These are phyloP conservation scores for Sorex fumeus DNA, from an alignment of 2,113 vertebrate species.

Conservation along the genomic window DNA sequence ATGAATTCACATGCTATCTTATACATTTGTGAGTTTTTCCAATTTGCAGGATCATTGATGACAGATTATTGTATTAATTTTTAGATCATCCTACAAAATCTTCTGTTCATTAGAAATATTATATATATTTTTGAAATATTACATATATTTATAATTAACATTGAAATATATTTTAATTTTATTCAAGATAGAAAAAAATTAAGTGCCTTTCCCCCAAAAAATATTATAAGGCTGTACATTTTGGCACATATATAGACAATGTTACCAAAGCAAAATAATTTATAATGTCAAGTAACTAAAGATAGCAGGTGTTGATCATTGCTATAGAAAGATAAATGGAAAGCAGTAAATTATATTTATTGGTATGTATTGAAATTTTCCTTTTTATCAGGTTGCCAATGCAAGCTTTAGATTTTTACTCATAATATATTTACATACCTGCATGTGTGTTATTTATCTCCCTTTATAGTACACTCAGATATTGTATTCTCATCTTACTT, in stretches of 20 bases:
- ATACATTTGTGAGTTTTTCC: slow-evolving; percentile 66
- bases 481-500: not conserved
- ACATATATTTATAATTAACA: not conserved
- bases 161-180: not conserved
- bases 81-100: not conserved
- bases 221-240: not conserved
- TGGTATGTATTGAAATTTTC: not conserved
- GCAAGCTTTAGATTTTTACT: no score
- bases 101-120: slow-evolving; percentile 33
- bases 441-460: not conserved
- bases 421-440: not conserved
- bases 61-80: slow-evolving; percentile 74
- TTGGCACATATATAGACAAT: not conserved
- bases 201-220: slow-evolving; percentile 14
- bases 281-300: not conserved
- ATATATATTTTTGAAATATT: slow-evolving; percentile 13
- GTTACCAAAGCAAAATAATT: not conserved
- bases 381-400: no score
- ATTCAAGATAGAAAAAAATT: not conserved
- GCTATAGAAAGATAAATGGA: not conserved
- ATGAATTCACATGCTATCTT: slow-evolving; percentile 58
- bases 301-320: not conserved
- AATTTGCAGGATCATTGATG: slow-evolving; percentile 77
- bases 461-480: not conserved
- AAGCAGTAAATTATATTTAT: not conserved